These are phyloP conservation scores for Seira musarum DNA, from an alignment of 2,888 invertebrate species.

Conservation along the genomic window DNA sequence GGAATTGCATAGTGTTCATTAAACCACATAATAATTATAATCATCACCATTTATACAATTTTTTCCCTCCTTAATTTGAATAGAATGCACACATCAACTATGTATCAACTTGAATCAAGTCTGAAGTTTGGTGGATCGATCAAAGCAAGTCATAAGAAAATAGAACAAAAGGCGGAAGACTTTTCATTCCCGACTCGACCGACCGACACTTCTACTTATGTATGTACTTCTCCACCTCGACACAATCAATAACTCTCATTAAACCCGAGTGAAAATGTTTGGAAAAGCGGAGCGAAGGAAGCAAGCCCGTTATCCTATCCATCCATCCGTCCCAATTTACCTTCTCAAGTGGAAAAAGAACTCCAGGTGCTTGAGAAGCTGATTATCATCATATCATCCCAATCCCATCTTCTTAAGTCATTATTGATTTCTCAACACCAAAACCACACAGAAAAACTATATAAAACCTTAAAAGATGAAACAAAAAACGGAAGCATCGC, in stretches of 20 bases:
- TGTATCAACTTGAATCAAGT: too few species aligned
- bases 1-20: conserved; percentile 44
- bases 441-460: too few species aligned
- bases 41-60: background rate
- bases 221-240: too few species aligned
- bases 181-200: too few species aligned
- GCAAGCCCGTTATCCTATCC: background rate
- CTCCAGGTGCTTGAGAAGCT: conserved; percentile 31
- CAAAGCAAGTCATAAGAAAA: background rate
- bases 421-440: conserved; percentile 33
- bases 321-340: background rate
- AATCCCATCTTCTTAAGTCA: too few species aligned
- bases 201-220: background rate
- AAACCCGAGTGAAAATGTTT: too few species aligned
- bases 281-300: too few species aligned
- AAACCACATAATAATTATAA: conserved; percentile 15
- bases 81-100: conserved; percentile 45
- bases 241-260: background rate
- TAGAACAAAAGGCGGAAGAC: background rate
- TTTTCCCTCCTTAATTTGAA: conserved; percentile 35
- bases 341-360: background rate
- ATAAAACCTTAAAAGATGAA: too few species aligned
- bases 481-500: too few species aligned
- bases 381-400: too few species aligned
- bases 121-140: too few species aligned